Base-by-base conservation (phyloP, 2,113 vertebrate species). In the Epinephelus lanceolatus region DNA sequence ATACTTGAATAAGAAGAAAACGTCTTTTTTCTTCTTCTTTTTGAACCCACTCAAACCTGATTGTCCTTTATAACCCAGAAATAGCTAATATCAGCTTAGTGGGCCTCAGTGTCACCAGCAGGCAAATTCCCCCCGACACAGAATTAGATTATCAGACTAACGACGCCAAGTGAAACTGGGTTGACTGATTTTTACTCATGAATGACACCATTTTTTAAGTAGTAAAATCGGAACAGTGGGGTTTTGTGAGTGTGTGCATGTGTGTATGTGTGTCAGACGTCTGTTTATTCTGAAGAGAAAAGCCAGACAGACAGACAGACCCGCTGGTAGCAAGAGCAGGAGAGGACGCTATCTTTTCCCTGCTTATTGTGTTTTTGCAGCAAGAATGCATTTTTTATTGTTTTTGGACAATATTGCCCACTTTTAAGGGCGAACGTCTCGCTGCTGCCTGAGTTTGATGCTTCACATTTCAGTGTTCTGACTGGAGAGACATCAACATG, bases 141-240 rank as follows among this genome's bases (percentile, higher is more conserved):
- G 71, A 87, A 90, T 86, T 75, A 83, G 77, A 87, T 71, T 45
- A 85, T 71, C 71, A 82, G 79, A 73, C 77, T 67, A 84, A 89
- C 12, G 86, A 86, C 53, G 87, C 74, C 80, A 80, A 82, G 80
- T 57, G 84, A 90, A 93, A 88, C 85, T 92, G 78, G 92, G 91
- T 86, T 92, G 89, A 90, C 76, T 79, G 86, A 83, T 86, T 86
- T 91, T 92, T 71, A 84, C 78, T 89, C 60, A 70, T 87, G 79
- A 90, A 89, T 90, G 91, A 88, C 92, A 90, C 89, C 81, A 84
- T 89, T 92, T 87, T 78, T 81, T 52, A 73, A 59, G 63, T 84
- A 47, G 81, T 89, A 84, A 86, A 88, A 88, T 78, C 87, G 72
- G 91, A 85, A 76, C 86, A 81, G 71, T 67, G 68, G 65, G 57